phyloP scores from a whole-genome alignment of 2,113 vertebrate species.

The Vireo altiloquus region DNA sequence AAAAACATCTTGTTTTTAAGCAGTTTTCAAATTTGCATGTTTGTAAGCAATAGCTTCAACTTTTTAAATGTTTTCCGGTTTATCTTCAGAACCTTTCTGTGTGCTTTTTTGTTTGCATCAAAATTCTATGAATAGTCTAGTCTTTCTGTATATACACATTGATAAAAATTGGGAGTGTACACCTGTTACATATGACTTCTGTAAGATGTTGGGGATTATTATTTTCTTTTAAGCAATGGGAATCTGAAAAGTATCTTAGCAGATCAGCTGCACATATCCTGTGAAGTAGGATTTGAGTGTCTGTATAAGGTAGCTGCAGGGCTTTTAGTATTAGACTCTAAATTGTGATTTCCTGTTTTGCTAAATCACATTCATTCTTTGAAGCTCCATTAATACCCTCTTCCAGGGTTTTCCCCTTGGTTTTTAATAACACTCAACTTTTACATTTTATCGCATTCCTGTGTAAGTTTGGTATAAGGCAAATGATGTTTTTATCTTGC shows the following conservation, averaged over 20 bases:
- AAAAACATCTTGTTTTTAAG: neutral
- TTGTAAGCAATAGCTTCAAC: neutral
- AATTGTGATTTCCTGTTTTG: conserved; percentile 48
- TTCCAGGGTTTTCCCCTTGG: neutral
- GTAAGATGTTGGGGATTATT: neutral
- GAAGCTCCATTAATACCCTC: neutral
- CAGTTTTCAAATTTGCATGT: neutral
- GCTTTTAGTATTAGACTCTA: conserved; percentile 20
- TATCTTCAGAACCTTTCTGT: neutral
- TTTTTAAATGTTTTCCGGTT: neutral
- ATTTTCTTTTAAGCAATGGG: neutral
- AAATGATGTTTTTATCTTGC: neutral
- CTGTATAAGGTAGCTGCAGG: neutral
- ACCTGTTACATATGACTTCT: neutral
- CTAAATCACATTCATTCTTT: neutral
- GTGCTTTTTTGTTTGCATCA: neutral
- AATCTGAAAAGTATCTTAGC: neutral
- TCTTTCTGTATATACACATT: neutral
- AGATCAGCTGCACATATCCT: neutral
- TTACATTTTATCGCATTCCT: neutral
- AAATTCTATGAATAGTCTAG: neutral
- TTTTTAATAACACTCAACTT: conserved; percentile 5
- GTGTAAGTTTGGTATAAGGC: neutral
- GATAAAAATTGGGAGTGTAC: neutral
- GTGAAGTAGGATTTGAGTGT: conserved; percentile 5